Conservation (phyloP, 1,140 invertebrate genomes). For the Drosophila athabasca region DNA sequence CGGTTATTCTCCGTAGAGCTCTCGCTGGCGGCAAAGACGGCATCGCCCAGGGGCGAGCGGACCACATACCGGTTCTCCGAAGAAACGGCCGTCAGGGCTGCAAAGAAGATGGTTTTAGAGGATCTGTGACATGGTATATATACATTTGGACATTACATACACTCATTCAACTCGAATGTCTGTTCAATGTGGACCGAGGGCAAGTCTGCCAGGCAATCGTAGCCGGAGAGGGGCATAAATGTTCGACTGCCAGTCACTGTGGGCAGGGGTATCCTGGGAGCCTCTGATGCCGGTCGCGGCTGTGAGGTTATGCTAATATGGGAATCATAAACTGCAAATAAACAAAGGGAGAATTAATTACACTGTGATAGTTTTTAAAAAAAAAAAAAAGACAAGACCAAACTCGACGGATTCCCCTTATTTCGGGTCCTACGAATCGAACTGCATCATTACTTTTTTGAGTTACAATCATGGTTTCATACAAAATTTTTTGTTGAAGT, state of each 20-base stretch:
- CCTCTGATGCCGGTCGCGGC: constrained; percentile 51
- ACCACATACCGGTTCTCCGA: constrained; percentile 88
- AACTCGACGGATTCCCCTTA: too few relatives aligned
- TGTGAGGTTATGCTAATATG: constrained; percentile 76
- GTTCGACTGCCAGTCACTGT: constrained; percentile 65
- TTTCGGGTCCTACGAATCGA: too few relatives aligned
- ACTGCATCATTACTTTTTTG: too few relatives aligned
- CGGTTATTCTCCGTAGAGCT: constrained; percentile 85
- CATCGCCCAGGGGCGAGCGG: constrained; percentile 86
- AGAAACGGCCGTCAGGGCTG: constrained; percentile 79
- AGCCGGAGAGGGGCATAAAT: constrained; percentile 74
- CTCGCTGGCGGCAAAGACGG: constrained; percentile 87
- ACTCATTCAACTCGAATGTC: constrained; percentile 79
- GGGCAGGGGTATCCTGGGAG: constrained; percentile 58
- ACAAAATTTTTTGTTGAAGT: too few relatives aligned
- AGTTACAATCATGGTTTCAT: too few relatives aligned
- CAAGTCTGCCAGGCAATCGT: constrained; percentile 73
- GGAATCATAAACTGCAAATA: constrained; percentile 66
- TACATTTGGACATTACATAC: constrained; percentile 25
- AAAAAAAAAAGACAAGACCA: too few relatives aligned
- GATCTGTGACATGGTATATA: neutral
- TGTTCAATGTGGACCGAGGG: constrained; percentile 83
- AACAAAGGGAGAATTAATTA: neutral
- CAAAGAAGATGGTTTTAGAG: neutral
- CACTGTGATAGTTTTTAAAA: too few relatives aligned